Evolutionary conservation across 2,797 vertebrate species (phyloP).

Genomic region (Telmatherina bonti): DNA sequence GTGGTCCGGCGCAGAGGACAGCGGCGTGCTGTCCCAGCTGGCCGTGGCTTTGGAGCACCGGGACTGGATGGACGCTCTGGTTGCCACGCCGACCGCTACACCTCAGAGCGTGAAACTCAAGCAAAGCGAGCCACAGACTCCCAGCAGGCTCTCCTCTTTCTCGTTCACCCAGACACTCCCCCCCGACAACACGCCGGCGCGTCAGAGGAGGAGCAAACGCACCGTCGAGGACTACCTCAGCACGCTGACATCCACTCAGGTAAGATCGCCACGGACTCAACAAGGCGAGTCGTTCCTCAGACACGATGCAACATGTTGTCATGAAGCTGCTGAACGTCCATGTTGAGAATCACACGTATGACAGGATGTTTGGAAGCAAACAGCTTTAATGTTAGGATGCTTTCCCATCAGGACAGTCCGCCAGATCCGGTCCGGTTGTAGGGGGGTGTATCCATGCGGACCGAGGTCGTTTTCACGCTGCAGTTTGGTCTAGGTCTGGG

Average conservation of each 20-base stretch:
- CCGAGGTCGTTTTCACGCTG: too few relatives aligned
- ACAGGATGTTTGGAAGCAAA: too few relatives aligned
- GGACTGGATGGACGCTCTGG: fast-evolving
- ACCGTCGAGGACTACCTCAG: constrained; percentile 37
- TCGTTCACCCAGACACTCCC: background rate
- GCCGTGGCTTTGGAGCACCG: fast-evolving
- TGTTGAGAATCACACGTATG: too few relatives aligned
- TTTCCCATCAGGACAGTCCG: too few relatives aligned
- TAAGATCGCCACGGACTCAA: constrained; percentile 30
- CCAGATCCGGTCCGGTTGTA: too few relatives aligned
- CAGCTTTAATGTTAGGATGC: too few relatives aligned
- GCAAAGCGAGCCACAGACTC: background rate
- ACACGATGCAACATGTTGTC: too few relatives aligned
- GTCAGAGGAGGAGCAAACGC: constrained; percentile 20
- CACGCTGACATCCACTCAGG: constrained; percentile 59
- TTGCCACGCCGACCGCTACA: fast-evolving
- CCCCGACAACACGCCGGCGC: fast-evolving
- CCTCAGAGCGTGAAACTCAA: background rate
- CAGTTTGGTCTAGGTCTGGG: too few relatives aligned
- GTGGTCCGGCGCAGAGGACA: constrained; percentile 43
- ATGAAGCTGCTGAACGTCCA: too few relatives aligned
- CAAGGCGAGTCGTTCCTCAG: too few relatives aligned
- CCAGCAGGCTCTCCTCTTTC: background rate
- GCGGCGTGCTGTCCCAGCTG: background rate
- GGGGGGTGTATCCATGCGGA: too few relatives aligned